Evolutionary conservation across 1,140 invertebrate genomes (phyloP).

Genomic region (Limonius californicus): DNA sequence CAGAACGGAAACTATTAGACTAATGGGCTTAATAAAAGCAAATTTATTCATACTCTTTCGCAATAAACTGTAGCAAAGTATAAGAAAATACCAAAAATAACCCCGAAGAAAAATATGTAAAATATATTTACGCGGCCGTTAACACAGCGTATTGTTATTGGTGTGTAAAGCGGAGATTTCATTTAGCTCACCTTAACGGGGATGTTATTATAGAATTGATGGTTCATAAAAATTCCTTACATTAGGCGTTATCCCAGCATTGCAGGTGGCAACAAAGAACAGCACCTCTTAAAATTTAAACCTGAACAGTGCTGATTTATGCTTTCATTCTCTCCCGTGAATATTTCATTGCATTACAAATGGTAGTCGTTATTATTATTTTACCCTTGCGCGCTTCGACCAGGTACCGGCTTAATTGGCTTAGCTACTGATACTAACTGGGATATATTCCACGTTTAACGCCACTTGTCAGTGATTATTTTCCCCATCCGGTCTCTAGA

Average conservation of each 20-base stretch:
- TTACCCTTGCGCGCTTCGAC: conserved; percentile 27
- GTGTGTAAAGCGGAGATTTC: conserved; percentile 1
- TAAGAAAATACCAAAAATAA: too few species aligned
- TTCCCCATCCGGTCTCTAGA: conserved; percentile 15
- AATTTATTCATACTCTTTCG: too few species aligned
- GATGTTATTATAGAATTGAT: not conserved
- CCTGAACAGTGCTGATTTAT: conserved; percentile 29
- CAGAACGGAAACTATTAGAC: too few species aligned
- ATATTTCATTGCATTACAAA: conserved; percentile 41
- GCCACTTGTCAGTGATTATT: conserved; percentile 36
- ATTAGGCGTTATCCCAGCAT: not conserved
- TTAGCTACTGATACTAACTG: conserved; percentile 35
- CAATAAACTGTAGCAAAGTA: too few species aligned
- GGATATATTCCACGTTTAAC: conserved; percentile 38
- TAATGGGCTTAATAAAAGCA: too few species aligned
- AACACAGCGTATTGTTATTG: not conserved
- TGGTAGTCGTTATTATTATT: conserved; percentile 39
- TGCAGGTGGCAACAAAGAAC: not conserved
- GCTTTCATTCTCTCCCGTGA: conserved; percentile 30
- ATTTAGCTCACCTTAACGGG: not conserved
- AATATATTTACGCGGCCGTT: too few species aligned
- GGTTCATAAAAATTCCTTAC: not conserved
- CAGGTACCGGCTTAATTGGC: conserved; percentile 35
- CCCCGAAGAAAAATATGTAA: too few species aligned
- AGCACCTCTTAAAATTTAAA: not conserved